Conservation (phyloP, 2,888 invertebrate genomes). For the Germaria angustata region DNA sequence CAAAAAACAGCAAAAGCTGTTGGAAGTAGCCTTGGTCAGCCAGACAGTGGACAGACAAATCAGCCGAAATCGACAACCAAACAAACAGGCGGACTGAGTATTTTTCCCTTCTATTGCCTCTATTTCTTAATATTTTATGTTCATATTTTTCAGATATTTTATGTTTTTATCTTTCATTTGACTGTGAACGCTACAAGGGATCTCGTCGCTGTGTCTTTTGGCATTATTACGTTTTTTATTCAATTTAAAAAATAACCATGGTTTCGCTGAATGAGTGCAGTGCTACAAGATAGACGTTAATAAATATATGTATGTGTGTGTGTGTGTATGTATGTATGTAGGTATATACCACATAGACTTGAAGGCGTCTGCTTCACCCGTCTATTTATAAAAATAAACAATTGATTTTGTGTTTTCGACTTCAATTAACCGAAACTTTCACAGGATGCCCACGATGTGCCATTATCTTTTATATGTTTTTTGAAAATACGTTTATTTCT, state of each 20-base stretch:
- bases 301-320: no score
- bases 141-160: neutral
- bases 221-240: neutral
- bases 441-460: neutral
- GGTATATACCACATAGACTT: neutral
- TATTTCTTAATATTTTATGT: neutral
- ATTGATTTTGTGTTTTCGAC: neutral
- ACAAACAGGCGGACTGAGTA: neutral
- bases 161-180: neutral
- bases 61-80: constrained; percentile 2
- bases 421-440: neutral
- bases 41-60: neutral
- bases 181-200: neutral
- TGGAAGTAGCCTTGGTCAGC: constrained; percentile 52
- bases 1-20: constrained; percentile 47
- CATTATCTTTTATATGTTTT: no score
- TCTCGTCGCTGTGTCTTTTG: neutral
- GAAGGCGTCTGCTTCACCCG: neutral
- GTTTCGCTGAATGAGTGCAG: neutral
- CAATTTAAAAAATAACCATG: neutral
- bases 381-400: neutral
- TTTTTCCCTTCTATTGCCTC: constrained; percentile 4
- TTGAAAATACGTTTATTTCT: no score
- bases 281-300: neutral
- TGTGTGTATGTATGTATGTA: no score